These are phyloP conservation scores for Urocyon cinereoargenteus DNA, from an alignment of 2,797 vertebrate species.

Conservation along the genomic window DNA sequence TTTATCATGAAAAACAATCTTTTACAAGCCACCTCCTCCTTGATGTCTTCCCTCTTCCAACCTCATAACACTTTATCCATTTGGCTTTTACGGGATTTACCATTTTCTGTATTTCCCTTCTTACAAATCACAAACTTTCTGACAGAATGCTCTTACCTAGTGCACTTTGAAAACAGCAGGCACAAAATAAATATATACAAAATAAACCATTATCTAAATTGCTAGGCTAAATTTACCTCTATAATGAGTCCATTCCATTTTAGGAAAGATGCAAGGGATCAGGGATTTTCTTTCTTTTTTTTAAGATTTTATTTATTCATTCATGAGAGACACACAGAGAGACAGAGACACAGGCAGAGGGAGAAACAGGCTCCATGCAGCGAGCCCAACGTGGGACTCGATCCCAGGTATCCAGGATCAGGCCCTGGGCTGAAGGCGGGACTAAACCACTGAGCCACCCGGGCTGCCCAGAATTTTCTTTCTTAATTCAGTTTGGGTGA, in stretches of 20 bases:
- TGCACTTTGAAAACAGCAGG: neutral
- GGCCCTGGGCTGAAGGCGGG: no score
- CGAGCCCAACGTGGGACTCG: no score
- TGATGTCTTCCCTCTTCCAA: neutral
- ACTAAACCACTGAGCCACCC: no score
- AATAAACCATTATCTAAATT: neutral
- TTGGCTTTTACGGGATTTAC: neutral
- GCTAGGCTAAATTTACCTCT: neutral
- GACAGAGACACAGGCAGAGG: no score
- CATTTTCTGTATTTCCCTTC: neutral
- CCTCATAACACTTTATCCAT: neutral
- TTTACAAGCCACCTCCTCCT: neutral
- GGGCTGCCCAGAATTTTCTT: neutral
- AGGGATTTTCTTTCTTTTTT: neutral
- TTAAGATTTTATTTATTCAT: no score
- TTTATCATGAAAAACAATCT: neutral
- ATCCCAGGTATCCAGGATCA: no score
- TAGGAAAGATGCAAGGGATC: neutral
- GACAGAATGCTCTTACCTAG: fast-evolving
- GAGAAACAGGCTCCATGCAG: no score
- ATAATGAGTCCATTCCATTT: neutral
- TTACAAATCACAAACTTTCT: neutral
- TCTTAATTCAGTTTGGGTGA: neutral
- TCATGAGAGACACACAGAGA: no score
- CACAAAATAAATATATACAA: neutral